phyloP scores from a whole-genome alignment of 2,797 vertebrate species.

The Mallotus villosus region DNA sequence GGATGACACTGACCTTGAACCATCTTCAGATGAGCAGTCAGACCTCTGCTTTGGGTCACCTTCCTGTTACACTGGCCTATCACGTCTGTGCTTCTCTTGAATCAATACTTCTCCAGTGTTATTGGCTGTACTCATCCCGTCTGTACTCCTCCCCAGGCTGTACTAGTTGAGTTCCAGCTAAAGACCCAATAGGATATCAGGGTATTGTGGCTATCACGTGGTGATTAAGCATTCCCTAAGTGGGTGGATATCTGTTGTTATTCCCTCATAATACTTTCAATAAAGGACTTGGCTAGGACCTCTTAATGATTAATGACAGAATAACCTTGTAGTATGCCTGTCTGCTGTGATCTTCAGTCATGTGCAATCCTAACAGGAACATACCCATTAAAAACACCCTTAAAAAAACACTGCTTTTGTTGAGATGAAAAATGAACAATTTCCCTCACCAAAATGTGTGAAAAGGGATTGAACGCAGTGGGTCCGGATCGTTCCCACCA shows the following conservation, averaged over 20 bases:
- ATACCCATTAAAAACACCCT: conserved; percentile 64
- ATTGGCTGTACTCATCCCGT: no score
- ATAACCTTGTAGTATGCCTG: conserved; percentile 51
- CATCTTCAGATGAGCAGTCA: neutral
- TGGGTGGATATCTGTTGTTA: conserved; percentile 26
- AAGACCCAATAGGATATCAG: no score
- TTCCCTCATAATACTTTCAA: conserved; percentile 33
- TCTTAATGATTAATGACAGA: conserved; percentile 57
- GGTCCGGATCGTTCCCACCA: conserved; percentile 90
- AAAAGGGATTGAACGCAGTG: conserved; percentile 83
- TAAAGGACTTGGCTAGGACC: conserved; percentile 47
- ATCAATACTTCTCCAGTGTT: no score
- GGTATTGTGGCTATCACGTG: neutral
- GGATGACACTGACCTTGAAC: conserved; percentile 27
- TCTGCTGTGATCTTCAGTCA: conserved; percentile 53
- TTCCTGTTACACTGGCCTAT: no score
- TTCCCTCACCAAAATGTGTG: conserved; percentile 78
- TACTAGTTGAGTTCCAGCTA: no score
- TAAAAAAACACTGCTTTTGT: conserved; percentile 64
- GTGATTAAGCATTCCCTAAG: neutral
- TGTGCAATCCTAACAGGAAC: conserved; percentile 67
- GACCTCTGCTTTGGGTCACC: neutral
- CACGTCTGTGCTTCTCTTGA: no score
- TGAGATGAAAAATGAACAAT: conserved; percentile 71
- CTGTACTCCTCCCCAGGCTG: no score